Evolutionary conservation across 2,888 invertebrate genomes (phyloP).

Genomic region (Phaedon cochleariae): DNA sequence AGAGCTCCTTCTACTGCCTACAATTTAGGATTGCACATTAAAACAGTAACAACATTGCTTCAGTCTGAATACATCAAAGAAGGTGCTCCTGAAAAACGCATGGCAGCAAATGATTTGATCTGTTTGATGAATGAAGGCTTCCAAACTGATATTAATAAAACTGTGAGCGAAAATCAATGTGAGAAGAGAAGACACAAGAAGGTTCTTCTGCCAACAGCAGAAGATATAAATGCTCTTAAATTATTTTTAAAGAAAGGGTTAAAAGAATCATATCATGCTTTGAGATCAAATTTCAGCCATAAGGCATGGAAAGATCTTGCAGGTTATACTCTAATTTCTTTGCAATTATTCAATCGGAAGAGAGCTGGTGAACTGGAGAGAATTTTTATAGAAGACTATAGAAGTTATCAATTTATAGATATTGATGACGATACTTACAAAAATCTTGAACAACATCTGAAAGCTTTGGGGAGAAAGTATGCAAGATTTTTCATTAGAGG

Average conservation of each 20-base stretch:
- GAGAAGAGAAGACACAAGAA: background rate
- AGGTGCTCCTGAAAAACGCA: background rate
- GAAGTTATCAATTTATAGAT: background rate
- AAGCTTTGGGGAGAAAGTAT: background rate
- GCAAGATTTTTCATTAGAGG: background rate
- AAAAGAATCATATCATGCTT: too few relatives aligned
- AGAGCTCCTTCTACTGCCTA: too few relatives aligned
- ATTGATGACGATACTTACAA: background rate
- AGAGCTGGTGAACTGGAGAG: background rate
- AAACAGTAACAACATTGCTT: too few relatives aligned
- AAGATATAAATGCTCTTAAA: background rate
- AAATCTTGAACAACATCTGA: background rate
- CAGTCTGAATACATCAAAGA: too few relatives aligned
- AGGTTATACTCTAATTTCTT: background rate
- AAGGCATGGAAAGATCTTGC: background rate
- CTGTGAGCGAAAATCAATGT: background rate
- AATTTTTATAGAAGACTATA: background rate
- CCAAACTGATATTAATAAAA: background rate
- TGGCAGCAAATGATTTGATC: too few relatives aligned
- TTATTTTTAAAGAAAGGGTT: too few relatives aligned
- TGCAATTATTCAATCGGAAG: background rate
- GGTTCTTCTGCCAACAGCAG: background rate
- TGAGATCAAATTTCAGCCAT: too few relatives aligned
- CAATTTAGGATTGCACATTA: too few relatives aligned
- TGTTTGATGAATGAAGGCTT: background rate